These are phyloP conservation scores for Heloderma charlesbogerti DNA, from an alignment of 2,113 vertebrate species.

Conservation along the genomic window DNA sequence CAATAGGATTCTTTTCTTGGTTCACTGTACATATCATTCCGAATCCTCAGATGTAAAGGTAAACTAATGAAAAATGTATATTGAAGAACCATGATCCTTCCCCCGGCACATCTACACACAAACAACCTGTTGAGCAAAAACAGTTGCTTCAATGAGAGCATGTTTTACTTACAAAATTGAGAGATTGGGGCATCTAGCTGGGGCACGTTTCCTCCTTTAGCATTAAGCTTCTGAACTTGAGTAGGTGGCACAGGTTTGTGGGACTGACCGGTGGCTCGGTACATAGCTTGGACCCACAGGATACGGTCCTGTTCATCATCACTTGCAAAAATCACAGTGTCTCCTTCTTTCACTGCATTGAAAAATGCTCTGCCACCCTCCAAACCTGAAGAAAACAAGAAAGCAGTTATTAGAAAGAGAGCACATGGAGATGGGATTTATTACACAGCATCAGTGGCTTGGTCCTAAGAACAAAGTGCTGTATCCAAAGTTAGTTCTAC, in stretches of 20 bases:
- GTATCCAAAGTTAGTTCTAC: too few relatives aligned
- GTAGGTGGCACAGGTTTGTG: constrained; percentile 98
- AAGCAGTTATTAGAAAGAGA: neutral
- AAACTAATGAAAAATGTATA: constrained; percentile 48
- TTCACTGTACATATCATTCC: constrained; percentile 55
- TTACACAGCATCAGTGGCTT: neutral
- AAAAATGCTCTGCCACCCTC: constrained; percentile 97
- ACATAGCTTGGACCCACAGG: constrained; percentile 99
- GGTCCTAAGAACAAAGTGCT: neutral
- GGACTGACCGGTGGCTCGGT: constrained; percentile 96
- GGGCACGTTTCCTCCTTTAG: constrained; percentile 91
- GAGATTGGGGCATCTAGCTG: constrained; percentile 98
- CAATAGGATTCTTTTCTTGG: constrained; percentile 51
- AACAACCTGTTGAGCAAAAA: constrained; percentile 59
- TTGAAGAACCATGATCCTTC: constrained; percentile 8
- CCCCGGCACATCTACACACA: constrained; percentile 36
- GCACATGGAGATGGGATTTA: neutral
- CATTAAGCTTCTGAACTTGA: constrained; percentile 98
- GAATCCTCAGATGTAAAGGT: constrained; percentile 59
- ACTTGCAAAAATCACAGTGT: constrained; percentile 98
- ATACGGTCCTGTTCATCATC: constrained; percentile 98
- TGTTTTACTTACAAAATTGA: constrained; percentile 98
- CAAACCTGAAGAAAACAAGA: constrained; percentile 81
- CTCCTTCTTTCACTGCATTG: constrained; percentile 98
- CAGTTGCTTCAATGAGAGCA: constrained; percentile 56